Percentiles rank a stretch among this genome's conserved stretches.
phyloP scores from a whole-genome alignment of 2,113 vertebrate species.

The Spizaetus ornatus region DNA sequence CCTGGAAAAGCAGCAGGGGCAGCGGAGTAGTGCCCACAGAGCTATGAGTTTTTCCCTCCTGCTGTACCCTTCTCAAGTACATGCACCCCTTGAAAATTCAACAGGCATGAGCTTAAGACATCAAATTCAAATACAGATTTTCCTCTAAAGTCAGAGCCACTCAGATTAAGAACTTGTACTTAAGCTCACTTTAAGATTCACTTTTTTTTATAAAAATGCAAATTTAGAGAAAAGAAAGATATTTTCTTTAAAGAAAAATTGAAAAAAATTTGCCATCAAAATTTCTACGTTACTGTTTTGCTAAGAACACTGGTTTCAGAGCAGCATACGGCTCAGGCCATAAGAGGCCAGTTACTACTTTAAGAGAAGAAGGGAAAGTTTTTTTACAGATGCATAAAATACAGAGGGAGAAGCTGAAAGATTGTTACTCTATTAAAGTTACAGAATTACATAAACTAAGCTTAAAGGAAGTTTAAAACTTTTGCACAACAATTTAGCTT shows the following conservation, averaged over 20 bases:
- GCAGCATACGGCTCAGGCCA: neutral
- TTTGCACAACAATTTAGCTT: neutral
- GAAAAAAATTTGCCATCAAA: neutral
- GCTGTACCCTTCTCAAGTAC: neutral
- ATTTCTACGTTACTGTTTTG: neutral
- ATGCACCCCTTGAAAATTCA: neutral
- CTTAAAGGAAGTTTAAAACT: neutral
- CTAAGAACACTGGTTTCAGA: neutral
- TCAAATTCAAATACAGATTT: neutral
- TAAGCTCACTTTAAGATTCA: neutral
- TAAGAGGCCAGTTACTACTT: neutral
- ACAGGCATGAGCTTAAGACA: neutral
- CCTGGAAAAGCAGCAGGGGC: neutral
- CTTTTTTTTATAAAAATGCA: too few species aligned
- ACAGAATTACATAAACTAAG: neutral
- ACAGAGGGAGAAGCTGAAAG: neutral
- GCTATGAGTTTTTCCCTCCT: neutral
- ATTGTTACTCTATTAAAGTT: neutral
- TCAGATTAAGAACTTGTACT: neutral
- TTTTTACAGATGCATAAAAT: neutral
- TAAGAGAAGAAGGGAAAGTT: neutral
- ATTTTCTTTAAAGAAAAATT: neutral
- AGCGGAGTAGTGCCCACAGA: neutral
- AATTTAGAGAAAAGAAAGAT: rapidly evolving
- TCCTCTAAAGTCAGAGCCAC: neutral